Evolutionary conservation across 2,888 invertebrate genomes (phyloP).

Genomic region (Apocheima hispidaria): DNA sequence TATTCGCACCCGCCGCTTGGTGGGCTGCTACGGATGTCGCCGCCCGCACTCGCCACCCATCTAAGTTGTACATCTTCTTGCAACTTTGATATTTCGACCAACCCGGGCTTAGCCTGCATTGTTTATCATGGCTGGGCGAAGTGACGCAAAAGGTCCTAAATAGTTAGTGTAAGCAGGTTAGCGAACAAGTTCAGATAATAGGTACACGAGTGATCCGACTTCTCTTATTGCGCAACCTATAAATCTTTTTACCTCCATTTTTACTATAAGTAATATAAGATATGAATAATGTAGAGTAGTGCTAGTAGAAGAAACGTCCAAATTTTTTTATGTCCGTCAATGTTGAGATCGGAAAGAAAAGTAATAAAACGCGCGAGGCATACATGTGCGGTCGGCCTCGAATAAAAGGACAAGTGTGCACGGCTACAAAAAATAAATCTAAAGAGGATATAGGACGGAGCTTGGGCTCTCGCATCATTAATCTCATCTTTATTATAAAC

Average conservation of each 20-base stretch:
- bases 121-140: conserved; percentile 42
- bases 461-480: conserved; percentile 66
- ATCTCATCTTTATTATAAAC: conserved; percentile 82
- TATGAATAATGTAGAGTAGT: conserved; percentile 53
- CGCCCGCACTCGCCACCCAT: conserved; percentile 36
- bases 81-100: conserved; percentile 55
- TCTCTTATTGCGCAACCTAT: conserved; percentile 23
- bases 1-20: conserved; percentile 44
- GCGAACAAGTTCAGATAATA: not conserved
- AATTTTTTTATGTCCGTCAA: conserved; percentile 56
- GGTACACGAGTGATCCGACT: not conserved
- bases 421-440: conserved; percentile 62
- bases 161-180: conserved; percentile 1
- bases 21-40: conserved; percentile 57
- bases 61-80: conserved; percentile 46
- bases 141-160: conserved; percentile 14
- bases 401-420: conserved; percentile 70
- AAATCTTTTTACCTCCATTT: conserved; percentile 38
- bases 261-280: conserved; percentile 39
- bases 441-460: conserved; percentile 71
- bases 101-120: conserved; percentile 45
- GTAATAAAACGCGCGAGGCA: conserved; percentile 71
- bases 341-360: conserved; percentile 63
- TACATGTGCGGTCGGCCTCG: conserved; percentile 64
- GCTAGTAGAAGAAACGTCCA: conserved; percentile 50